Evolutionary conservation across 1,140 invertebrate species (phyloP).

Genomic region (Tenebrio molitor): DNA sequence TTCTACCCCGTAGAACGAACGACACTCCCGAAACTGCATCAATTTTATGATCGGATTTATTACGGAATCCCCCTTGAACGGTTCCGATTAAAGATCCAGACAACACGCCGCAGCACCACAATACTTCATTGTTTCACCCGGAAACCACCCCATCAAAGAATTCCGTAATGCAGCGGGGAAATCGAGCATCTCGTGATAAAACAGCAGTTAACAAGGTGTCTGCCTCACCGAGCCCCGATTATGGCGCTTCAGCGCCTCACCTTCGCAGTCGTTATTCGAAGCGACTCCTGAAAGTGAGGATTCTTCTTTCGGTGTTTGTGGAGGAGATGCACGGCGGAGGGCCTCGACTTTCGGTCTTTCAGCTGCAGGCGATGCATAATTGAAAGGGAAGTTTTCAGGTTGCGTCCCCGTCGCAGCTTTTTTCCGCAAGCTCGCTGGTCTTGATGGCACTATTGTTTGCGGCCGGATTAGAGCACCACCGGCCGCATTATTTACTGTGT

Average conservation of each 20-base stretch:
- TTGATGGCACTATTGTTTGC: conserved; percentile 21
- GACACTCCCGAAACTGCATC: too few relatives aligned
- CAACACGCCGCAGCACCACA: neutral
- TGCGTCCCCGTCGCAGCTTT: neutral
- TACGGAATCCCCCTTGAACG: too few relatives aligned
- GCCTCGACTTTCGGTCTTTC: neutral
- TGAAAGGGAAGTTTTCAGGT: conserved; percentile 6
- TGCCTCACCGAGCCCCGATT: neutral
- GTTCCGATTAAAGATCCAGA: too few relatives aligned
- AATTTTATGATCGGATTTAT: too few relatives aligned
- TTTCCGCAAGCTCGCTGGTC: neutral
- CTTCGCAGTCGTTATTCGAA: neutral
- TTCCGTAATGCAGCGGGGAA: neutral
- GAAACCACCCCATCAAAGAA: neutral
- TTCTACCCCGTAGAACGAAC: too few relatives aligned
- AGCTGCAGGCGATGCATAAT: neutral
- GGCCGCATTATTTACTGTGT: conserved; percentile 28
- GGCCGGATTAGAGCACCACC: conserved; percentile 23
- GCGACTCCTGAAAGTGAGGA: neutral
- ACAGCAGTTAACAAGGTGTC: conserved; percentile 5
- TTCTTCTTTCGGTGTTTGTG: neutral
- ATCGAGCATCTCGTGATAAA: conserved; percentile 10
- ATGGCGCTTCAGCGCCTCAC: neutral
- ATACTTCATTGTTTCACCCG: neutral
- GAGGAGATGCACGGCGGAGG: neutral